Evolutionary conservation across 2,888 invertebrate genomes (phyloP), one percentile per base, ranked within the genome.

Genomic region (Alloscopus bannaensis): DNA sequence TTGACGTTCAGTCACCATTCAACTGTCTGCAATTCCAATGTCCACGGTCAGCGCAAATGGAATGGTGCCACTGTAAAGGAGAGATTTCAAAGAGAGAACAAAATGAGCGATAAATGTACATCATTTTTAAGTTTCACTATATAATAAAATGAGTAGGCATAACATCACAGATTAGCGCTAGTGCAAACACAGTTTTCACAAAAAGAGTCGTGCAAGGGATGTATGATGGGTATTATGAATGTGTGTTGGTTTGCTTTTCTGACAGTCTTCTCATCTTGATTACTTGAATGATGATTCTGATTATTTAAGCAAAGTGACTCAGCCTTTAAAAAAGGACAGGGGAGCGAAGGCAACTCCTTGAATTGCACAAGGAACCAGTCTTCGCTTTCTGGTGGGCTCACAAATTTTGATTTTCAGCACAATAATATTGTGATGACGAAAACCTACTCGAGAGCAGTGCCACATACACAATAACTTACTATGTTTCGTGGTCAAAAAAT

Each of bases 41-140:
- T 70, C 77, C 70, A 65, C 77, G 65, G 77, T 77, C 70, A 69
- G 70, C 62, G 62, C 55, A 45, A 70, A 65, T 28, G 68, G 20
- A 70, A 47, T 68, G 60, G 60, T 60, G 28, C 42, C 55, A 24
- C 78, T 79, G 66, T 22, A 59, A 66, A 79, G 70, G n/a, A n/a
- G n/a, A 31, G 26, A 76, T 75, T 69, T 76, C 52, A 36, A 78
- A 66, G 52, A 59, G 36, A 66, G 72, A 71, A 57, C 64, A 69
- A 70, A 70, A 59, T 52, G 52, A 22, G 24, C 6, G 20, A 16
- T 6, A 16, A 16, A 50, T 18, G 50, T 6, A 18, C 50, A 6
- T 6, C n/a, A 50, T n/a, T 50, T n/a, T 50, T 50, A 20, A 50
- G 18, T 50, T 50, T 50, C 18, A 50, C 6, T 13, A 11, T 50